Percentiles rank a stretch among this genome's conserved stretches.
Conservation (phyloP, 2,113 vertebrate genomes). For the Entelurus aequoreus region DNA sequence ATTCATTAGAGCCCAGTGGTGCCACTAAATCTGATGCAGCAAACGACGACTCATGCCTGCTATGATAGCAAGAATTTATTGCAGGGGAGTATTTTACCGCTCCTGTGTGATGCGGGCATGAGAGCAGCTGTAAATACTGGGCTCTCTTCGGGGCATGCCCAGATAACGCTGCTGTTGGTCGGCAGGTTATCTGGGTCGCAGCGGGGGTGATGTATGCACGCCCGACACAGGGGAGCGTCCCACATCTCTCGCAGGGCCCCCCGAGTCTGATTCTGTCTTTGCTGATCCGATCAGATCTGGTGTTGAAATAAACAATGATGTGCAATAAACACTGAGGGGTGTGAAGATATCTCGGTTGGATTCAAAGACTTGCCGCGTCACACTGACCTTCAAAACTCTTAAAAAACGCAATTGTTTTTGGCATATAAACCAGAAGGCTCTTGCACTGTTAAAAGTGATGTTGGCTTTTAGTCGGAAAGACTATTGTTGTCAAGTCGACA, state of each 20-base stretch:
- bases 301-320: constrained; percentile 33
- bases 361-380: constrained; percentile 1
- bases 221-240: constrained; percentile 23
- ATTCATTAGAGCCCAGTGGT: constrained; percentile 56
- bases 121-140: constrained; percentile 48
- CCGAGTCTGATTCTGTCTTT: constrained; percentile 15
- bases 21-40: constrained; percentile 43
- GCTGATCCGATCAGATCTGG: constrained; percentile 36
- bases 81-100: constrained; percentile 25
- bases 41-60: constrained; percentile 36
- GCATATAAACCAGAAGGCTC: constrained; percentile 8
- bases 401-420: constrained; percentile 5
- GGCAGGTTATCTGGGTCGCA: constrained; percentile 44
- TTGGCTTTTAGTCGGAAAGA: too few species aligned
- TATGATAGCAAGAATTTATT: constrained; percentile 49
- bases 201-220: constrained; percentile 39
- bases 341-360: constrained; percentile 15
- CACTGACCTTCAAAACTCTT: constrained; percentile 5
- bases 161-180: constrained; percentile 40
- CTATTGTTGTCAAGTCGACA: too few species aligned
- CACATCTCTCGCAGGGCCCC: constrained; percentile 5
- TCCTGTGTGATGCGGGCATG: constrained; percentile 35
- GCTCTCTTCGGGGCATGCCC: constrained; percentile 12
- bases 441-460: background rate
- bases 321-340: constrained; percentile 21